Base-by-base conservation (phyloP, 1,140 invertebrate genomes). In the Conus ventricosus region DNA sequence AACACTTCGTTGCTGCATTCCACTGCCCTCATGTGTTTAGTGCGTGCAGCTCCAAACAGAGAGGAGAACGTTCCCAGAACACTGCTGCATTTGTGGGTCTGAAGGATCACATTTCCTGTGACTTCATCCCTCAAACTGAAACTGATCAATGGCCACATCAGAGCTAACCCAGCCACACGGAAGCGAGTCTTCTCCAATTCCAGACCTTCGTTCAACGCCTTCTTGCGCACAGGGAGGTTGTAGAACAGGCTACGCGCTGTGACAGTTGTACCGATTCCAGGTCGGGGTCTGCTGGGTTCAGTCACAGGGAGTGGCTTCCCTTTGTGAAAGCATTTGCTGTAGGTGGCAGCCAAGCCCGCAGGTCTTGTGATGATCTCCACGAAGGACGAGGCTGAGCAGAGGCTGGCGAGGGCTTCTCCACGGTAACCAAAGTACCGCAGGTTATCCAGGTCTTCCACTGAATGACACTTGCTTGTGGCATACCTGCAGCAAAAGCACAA, bases 401-500 rank as follows among this genome's bases (percentile, higher is more conserved):
- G 95, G 92, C 96, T 97, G 15, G 97, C 96, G 71, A 97, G 92
- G 82, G 96, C 96, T 94, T 97, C 96, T n/a, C 97, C 97, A 88
- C 96, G 93, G 91, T 95, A 97, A 17, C 97, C 97, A 95, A 96
- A 97, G 87, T 95, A 95, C 90, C 94, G 95, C 4, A 96, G 92
- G 88, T 95, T 95, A 84, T 95, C 94, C 11, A 96, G 93, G 85
- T 96, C 96, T 84, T 93, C 90, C 1, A 96, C 87, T 87, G 94
- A 93, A 84, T 95, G 93, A 92, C 96, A 96, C 94, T 97, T 97
- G 92, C 96, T 97, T 4, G 97, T 97, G 67, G 95, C 94, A 93
- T 97, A 96, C 90, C 96, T 96, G 89, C 91, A 85, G 11, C 27
- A 67, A 86, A 39, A 78, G 57, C 0, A 15, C 15, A 8, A 11